Percentiles rank a stretch among this genome's conserved stretches.
phyloP scores from a whole-genome alignment of 2,888 invertebrate species.

The Acrobasis repandana region DNA sequence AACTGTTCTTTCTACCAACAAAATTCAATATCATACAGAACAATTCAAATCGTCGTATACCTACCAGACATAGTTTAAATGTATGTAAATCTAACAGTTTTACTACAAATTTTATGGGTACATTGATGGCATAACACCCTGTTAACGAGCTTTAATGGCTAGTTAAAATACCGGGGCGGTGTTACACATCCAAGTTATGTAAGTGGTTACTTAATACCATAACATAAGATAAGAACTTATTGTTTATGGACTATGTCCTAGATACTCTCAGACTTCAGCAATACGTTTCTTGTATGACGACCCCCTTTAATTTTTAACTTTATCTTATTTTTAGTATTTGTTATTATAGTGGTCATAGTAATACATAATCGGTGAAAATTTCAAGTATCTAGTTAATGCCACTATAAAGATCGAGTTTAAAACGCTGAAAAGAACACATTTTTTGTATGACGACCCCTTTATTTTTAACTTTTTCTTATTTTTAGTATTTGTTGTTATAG shows the following conservation, averaged over 20 bases:
- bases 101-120: slow-evolving; percentile 38
- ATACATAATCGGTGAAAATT: too few relatives aligned
- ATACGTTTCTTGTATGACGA: too few relatives aligned
- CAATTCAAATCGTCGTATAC: neutral
- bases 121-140: slow-evolving; percentile 35
- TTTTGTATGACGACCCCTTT: too few relatives aligned
- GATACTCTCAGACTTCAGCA: neutral
- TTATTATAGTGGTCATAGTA: too few relatives aligned
- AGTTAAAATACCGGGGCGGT: slow-evolving; percentile 30
- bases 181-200: slow-evolving; percentile 24
- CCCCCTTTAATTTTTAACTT: too few relatives aligned
- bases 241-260: slow-evolving; percentile 3
- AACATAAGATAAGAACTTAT: neutral
- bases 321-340: too few relatives aligned
- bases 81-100: slow-evolving; percentile 36
- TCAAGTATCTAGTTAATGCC: too few relatives aligned
- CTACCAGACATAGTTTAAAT: neutral
- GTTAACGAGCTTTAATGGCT: slow-evolving; percentile 41
- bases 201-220: slow-evolving; percentile 18
- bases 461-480: too few relatives aligned
- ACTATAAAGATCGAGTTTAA: too few relatives aligned
- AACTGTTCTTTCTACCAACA: too few relatives aligned
- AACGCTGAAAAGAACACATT: too few relatives aligned
- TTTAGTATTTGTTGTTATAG: too few relatives aligned
- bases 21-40: neutral